Conservation (phyloP, 2,888 invertebrate species). For the Drosophila monieri region DNA sequence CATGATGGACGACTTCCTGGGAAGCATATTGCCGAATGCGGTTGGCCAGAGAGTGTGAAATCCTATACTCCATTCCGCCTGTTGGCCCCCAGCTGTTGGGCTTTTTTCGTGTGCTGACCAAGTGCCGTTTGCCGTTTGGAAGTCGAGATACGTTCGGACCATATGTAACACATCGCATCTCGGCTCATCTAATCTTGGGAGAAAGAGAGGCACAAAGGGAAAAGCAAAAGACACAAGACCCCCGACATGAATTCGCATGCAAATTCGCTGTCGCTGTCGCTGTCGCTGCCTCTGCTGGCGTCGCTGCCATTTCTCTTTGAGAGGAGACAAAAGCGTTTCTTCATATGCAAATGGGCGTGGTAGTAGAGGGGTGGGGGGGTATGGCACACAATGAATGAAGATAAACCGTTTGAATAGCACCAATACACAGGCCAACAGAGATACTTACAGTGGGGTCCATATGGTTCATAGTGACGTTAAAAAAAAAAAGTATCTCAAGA, state of each 20-base stretch:
- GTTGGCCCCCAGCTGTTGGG: conserved; percentile 12
- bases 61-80: conserved; percentile 5
- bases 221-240: conserved; percentile 12
- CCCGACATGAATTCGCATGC: conserved; percentile 39
- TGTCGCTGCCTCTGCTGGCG: conserved; percentile 1
- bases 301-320: conserved; percentile 29
- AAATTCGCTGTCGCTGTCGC: conserved; percentile 7
- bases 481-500: not conserved
- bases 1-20: conserved; percentile 1
- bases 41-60: conserved; percentile 6
- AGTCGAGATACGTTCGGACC: conserved; percentile 8
- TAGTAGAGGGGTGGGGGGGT: not conserved
- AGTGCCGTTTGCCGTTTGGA: conserved; percentile 42
- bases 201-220: not conserved
- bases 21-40: not conserved
- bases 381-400: conserved; percentile 13
- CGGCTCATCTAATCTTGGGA: conserved; percentile 17
- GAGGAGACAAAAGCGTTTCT: conserved; percentile 18
- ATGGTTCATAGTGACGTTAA: not conserved
- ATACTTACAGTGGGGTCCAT: conserved; percentile 2
- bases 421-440: not conserved
- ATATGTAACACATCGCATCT: conserved; percentile 35
- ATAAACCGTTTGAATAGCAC: conserved; percentile 23
- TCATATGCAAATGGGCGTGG: conserved; percentile 40
- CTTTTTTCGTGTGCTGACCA: conserved; percentile 30